Percentiles rank a stretch among this genome's conserved stretches.
Evolutionary conservation across 2,113 vertebrate species (phyloP).

Genomic region (Triplophysa rosa): DNA sequence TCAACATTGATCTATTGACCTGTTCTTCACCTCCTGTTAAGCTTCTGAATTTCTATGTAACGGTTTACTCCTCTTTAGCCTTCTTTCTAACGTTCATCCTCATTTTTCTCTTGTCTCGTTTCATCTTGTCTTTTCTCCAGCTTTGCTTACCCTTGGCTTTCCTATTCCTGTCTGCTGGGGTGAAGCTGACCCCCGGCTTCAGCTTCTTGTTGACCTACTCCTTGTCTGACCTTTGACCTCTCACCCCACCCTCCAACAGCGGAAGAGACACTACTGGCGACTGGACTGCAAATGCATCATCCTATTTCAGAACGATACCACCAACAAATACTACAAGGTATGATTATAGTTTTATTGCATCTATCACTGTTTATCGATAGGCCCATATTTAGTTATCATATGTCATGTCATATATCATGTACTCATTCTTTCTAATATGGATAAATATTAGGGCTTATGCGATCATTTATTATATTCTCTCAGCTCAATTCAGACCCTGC

Average conservation of each 20-base stretch:
- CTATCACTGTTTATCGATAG: background rate
- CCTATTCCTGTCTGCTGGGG: constrained; percentile 48
- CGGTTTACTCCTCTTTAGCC: background rate
- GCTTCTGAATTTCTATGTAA: background rate
- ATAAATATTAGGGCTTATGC: too few species aligned
- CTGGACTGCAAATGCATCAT: constrained; percentile 90
- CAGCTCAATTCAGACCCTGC: background rate
- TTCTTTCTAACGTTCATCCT: constrained; percentile 33
- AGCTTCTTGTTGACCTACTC: constrained; percentile 45
- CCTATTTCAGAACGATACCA: constrained; percentile 88
- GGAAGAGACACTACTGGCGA: constrained; percentile 89
- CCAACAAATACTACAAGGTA: constrained; percentile 92
- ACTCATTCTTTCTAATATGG: too few species aligned
- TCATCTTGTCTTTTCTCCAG: constrained; percentile 8
- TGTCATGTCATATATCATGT: too few species aligned
- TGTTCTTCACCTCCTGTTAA: constrained; percentile 33
- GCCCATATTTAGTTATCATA: too few species aligned
- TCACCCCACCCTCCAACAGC: constrained; percentile 67
- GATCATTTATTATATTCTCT: background rate
- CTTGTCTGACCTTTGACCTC: constrained; percentile 46
- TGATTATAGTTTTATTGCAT: background rate
- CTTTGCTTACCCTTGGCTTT: constrained; percentile 23
- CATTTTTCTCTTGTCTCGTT: constrained; percentile 13
- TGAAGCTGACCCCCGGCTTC: constrained; percentile 37
- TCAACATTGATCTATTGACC: constrained; percentile 20